Percentiles rank a stretch among this genome's conserved stretches.
Evolutionary conservation across 2,797 vertebrate species (phyloP).

Genomic region (Todus mexicanus): DNA sequence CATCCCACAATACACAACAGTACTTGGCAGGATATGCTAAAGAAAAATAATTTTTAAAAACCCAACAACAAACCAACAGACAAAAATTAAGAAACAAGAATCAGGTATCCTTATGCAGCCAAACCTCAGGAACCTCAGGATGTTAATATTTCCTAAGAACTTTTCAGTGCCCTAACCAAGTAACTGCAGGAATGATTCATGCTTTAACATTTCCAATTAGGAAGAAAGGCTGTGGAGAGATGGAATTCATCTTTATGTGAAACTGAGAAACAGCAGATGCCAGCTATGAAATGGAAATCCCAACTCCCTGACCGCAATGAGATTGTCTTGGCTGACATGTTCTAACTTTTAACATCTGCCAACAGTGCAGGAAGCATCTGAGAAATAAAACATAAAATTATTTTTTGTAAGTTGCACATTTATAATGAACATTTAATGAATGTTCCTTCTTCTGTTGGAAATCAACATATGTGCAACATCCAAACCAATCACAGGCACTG

Average conservation of each 20-base stretch:
- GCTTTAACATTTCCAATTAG: neutral
- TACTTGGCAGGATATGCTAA: neutral
- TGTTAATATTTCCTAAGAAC: conserved; percentile 26
- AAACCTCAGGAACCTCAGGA: neutral
- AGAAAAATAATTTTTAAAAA: no score
- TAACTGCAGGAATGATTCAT: neutral
- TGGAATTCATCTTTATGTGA: neutral
- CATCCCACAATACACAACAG: neutral
- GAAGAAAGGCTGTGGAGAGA: conserved; percentile 3
- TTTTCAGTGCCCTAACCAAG: neutral
- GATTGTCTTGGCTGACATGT: neutral
- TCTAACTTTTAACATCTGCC: neutral
- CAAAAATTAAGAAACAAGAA: neutral
- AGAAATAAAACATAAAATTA: neutral
- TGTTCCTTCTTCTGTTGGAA: neutral
- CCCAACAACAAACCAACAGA: neutral
- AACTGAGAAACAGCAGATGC: neutral
- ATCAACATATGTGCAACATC: neutral
- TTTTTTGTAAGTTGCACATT: neutral
- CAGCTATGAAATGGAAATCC: conserved; percentile 14
- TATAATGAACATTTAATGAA: neutral
- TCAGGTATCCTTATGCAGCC: neutral
- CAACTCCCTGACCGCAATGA: neutral
- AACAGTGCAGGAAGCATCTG: neutral
- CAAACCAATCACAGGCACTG: neutral